Evolutionary conservation across 1,140 invertebrate genomes (phyloP).

Genomic region (Ostrea denselamellosa): DNA sequence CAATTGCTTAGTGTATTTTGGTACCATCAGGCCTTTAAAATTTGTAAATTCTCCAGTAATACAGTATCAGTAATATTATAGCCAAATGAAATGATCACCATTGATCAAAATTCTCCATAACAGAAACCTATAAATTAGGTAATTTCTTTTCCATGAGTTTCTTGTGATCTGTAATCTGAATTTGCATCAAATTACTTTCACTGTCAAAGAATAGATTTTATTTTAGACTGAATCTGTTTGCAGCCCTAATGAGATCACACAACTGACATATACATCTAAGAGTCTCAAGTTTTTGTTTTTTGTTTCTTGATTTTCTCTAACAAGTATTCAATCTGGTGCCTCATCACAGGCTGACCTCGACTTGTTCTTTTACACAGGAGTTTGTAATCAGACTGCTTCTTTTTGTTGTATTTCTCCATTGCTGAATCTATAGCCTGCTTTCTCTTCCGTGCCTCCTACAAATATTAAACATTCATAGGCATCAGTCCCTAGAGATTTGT

Average conservation of each 20-base stretch:
- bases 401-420: conserved; percentile 83
- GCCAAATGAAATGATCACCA: neutral
- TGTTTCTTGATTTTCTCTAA: conserved; percentile 85
- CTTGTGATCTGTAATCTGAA: neutral
- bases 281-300: neutral
- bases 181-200: too few relatives aligned
- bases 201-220: neutral
- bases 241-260: neutral
- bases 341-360: conserved; percentile 89
- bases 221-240: neutral
- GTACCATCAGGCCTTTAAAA: too few relatives aligned
- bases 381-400: conserved; percentile 84
- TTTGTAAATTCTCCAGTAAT: too few relatives aligned
- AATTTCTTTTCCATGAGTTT: neutral
- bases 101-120: conserved; percentile 5
- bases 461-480: neutral
- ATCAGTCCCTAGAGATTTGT: conserved; percentile 48
- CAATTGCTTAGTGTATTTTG: too few relatives aligned
- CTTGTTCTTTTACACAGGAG: conserved; percentile 86
- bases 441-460: conserved; percentile 45
- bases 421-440: conserved; percentile 82
- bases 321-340: conserved; percentile 85
- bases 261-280: neutral
- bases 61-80: too few relatives aligned
- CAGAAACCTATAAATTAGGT: conserved; percentile 42